A percentile compares a stretch with the other conserved stretches of the same genome.
These are phyloP conservation scores for Drosophila affinis DNA, from an alignment of 2,888 invertebrate species.

Conservation along the genomic window DNA sequence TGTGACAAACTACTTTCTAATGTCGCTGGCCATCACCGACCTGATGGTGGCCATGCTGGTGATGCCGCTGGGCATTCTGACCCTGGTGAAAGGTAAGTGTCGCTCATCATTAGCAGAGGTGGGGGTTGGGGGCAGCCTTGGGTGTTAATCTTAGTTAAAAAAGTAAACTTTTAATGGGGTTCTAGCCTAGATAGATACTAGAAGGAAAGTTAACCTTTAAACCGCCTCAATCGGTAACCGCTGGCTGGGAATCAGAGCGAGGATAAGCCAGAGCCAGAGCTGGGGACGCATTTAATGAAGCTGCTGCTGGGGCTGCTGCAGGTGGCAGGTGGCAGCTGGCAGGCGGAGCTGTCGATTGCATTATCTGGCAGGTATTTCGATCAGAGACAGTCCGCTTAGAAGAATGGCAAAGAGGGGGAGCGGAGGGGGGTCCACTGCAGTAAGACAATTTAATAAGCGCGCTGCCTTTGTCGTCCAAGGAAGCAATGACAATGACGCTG, in stretches of 20 bases:
- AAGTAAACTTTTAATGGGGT: neutral
- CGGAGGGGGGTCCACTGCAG: neutral
- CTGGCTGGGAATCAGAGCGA: slow-evolving; percentile 2
- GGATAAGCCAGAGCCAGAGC: neutral
- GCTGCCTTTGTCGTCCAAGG: slow-evolving; percentile 49
- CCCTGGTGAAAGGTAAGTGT: slow-evolving; percentile 90
- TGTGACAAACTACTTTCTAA: slow-evolving; percentile 98
- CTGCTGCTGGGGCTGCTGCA: slow-evolving; percentile 19
- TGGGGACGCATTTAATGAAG: slow-evolving; percentile 31
- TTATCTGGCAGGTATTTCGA: slow-evolving; percentile 61
- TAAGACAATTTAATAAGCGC: slow-evolving; percentile 70
- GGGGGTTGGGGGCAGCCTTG: neutral
- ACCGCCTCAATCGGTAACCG: too few species aligned
- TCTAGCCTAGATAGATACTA: neutral
- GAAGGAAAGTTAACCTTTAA: too few species aligned
- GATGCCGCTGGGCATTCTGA: slow-evolving; percentile 96
- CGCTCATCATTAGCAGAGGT: neutral
- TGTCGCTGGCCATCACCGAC: slow-evolving; percentile 97
- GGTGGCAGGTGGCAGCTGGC: slow-evolving; percentile 2
- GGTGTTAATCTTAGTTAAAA: neutral
- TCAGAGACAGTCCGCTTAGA: slow-evolving; percentile 48
- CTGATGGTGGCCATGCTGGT: slow-evolving; percentile 96
- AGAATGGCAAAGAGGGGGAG: slow-evolving; percentile 2
- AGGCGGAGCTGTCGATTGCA: slow-evolving; percentile 53
- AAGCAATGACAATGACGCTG: slow-evolving; percentile 53